Evolutionary conservation across 2,888 invertebrate genomes (phyloP), one percentile per base, ranked within the genome.

Genomic region (Agrochola lychnidis): DNA sequence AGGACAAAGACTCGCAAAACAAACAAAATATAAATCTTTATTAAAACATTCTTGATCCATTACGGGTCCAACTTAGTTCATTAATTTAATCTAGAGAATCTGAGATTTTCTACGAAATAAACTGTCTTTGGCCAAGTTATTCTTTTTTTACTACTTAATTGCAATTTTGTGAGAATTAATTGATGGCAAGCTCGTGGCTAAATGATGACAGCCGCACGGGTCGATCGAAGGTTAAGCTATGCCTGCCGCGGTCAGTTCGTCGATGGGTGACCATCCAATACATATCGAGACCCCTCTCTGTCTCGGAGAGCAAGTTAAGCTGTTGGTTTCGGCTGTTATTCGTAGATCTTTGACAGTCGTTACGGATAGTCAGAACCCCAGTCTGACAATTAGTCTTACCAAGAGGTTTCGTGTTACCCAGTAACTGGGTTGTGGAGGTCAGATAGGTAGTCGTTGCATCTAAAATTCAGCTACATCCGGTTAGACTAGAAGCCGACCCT

Each of bases 11-110:
- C 64, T 72, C 53, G 48, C 40, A 59, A 57, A 67, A 73, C n/a
- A 64, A 79, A 74, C n/a, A 36, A 53, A 73, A 76, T n/a, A 81
- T 75, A 83, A 79, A 78, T 81, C 72, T 68, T 75, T 78, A 83
- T 79, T 79, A 81, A 71, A 78, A 79, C 59, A 40, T 73, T 79
- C 72, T 73, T 74, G 56, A 75, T 72, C 62, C 30, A 79, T 78
- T 77, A 74, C 66, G 45, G 51, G 57, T 73, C n/a, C 59, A 59
- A 70, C 64, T 76, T 25, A 16, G 4, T 69, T 70, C 45, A 56
- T 6, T 36, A 36, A 36, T 36, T 77, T 64, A 56, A 76, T 71
- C 22, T 67, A 74, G 45, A 62, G 10, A 63, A 36, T 63, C 40
- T 14, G 10, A n/a, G 22, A 78, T 40, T 59, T 61, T n/a, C 9